These are phyloP conservation scores for Rhinoptilus africanus DNA, from an alignment of 2,113 vertebrate species.

Conservation along the genomic window DNA sequence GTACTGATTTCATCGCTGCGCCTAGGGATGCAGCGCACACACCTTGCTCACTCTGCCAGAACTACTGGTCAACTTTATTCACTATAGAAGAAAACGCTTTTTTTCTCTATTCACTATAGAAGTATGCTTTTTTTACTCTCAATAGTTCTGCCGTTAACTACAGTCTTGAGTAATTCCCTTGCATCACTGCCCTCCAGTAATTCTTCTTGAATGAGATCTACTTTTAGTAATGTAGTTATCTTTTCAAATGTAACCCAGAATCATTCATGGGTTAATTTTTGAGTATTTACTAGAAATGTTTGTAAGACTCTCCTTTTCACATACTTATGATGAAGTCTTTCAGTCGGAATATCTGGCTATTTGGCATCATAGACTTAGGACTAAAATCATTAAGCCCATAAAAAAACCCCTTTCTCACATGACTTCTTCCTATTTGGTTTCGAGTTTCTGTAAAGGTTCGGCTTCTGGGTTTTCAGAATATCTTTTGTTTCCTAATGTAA, in stretches of 20 bases:
- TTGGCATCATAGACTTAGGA: neutral
- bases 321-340: neutral
- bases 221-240: neutral
- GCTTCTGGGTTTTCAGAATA: neutral
- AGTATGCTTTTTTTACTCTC: neutral
- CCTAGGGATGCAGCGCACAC: neutral
- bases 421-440: neutral
- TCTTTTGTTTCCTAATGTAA: neutral
- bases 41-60: neutral
- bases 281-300: neutral
- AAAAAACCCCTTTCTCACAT: neutral
- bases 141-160: neutral
- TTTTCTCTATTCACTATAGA: neutral
- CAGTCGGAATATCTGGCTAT: neutral
- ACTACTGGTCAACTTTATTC: neutral
- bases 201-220: neutral
- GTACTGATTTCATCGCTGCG: neutral
- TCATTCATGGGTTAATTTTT: neutral
- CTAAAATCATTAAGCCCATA: neutral
- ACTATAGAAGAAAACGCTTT: neutral
- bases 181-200: neutral
- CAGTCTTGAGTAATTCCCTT: neutral
- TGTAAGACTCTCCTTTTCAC: neutral
- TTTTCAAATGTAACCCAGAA: neutral
- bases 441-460: neutral